Conservation (phyloP, 2,113 vertebrate genomes). For the Oryzias javanicus region DNA sequence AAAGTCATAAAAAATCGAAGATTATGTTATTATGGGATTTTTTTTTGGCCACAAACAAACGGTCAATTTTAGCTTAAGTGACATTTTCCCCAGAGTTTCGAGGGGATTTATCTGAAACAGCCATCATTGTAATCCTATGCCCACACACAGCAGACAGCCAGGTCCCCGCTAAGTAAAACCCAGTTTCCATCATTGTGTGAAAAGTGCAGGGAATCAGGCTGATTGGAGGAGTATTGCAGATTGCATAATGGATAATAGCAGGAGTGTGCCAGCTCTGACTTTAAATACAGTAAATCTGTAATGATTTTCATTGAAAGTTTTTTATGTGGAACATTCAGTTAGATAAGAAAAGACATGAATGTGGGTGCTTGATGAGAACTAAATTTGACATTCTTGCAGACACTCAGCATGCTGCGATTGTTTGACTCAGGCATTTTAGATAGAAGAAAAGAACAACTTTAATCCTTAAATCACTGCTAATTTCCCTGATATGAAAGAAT, state of each 20-base stretch:
- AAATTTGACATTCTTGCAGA: constrained; percentile 25
- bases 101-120: constrained; percentile 52
- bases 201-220: constrained; percentile 38
- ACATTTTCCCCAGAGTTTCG: constrained; percentile 3
- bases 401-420: constrained; percentile 41
- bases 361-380: constrained; percentile 22
- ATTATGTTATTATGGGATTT: constrained; percentile 4
- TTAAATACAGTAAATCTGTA: constrained; percentile 17
- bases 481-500: constrained; percentile 57
- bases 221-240: constrained; percentile 5
- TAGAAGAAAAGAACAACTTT: constrained; percentile 45
- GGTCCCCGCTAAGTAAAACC: constrained; percentile 54
- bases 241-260: constrained; percentile 20
- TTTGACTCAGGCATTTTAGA: constrained; percentile 52
- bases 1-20: constrained; percentile 1
- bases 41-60: background rate
- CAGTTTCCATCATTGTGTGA: constrained; percentile 53
- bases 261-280: constrained; percentile 18
- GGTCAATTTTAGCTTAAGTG: too few species aligned
- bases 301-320: constrained; percentile 4
- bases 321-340: constrained; percentile 9
- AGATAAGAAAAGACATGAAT: constrained; percentile 3
- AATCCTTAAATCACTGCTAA: constrained; percentile 76
- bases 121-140: constrained; percentile 58
- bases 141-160: constrained; percentile 41